These are phyloP conservation scores for Rotaria magnacalcarata DNA, from an alignment of 2,888 invertebrate genomes.

Conservation along the genomic window DNA sequence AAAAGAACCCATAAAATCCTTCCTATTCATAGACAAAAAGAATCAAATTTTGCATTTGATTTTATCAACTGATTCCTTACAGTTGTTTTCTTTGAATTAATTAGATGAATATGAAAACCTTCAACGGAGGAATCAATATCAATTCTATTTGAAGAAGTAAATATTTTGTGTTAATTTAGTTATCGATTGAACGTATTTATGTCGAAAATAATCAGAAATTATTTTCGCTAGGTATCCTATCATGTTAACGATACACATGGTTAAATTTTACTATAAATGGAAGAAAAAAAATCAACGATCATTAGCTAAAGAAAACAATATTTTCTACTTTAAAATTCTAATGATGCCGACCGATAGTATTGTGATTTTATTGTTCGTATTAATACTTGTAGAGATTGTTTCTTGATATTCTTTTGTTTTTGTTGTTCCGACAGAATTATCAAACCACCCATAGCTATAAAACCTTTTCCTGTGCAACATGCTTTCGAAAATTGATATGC, in stretches of 20 bases:
- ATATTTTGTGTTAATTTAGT: too few relatives aligned
- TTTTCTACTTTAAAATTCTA: background rate
- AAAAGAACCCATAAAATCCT: too few relatives aligned
- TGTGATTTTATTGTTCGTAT: background rate
- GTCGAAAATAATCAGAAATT: background rate
- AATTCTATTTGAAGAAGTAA: too few relatives aligned
- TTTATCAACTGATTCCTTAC: too few relatives aligned
- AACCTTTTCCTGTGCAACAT: conserved; percentile 1
- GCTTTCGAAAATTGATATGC: background rate
- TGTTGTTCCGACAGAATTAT: background rate
- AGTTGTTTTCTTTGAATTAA: too few relatives aligned
- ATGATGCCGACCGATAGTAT: background rate
- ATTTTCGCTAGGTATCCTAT: background rate
- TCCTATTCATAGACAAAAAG: too few relatives aligned
- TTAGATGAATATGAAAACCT: too few relatives aligned
- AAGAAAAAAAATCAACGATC: background rate
- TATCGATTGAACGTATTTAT: background rate
- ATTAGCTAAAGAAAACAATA: background rate
- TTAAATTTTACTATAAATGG: background rate
- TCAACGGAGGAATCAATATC: too few relatives aligned
- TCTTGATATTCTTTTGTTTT: background rate
- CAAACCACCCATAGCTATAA: conserved; percentile 11
- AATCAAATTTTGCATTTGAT: too few relatives aligned
- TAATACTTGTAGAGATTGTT: background rate
- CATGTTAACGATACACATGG: background rate